Evolutionary conservation across 92 coral and sea anemone species (phyloP), one percentile per base, ranked within the genome.

Genomic region (Bergia sp.): DNA sequence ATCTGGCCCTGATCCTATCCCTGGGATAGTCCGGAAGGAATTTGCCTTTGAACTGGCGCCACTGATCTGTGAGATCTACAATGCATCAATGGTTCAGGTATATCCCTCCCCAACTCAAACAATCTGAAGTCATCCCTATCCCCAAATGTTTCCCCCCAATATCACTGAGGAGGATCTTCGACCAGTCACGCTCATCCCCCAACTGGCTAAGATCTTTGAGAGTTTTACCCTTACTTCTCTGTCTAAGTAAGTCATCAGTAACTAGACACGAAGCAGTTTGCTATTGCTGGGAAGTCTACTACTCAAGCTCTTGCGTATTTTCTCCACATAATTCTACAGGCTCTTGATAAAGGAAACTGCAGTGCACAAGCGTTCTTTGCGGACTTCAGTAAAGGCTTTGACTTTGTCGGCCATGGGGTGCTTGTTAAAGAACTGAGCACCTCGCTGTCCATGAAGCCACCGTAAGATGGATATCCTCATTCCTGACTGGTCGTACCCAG

Each of bases 31-130:
- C 21, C 80, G 91, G 73, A 88, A 66, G 91, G 73, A 88, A 66
- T 81, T 88, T 45, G 91, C 87, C 44, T 80, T 88, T 73, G 81
- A 88, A 80, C 81, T 88, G 18, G 85, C 87, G 16, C 91, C 91
- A 38, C 76, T 69, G 20, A 37, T 64, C 64, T 41, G 20, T 81
- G 82, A 80, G 80, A 80, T 88, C 20, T 88, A 80, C 80, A 69
- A 88, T 44, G 86, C 86, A 16, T 88, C 91, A 1, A 58, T 88
- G 80, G 50, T 72, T 21, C 80, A 81, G 93, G 36, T 79, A 41
- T 40, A 42, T 90, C 73, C 91, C 91, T 65, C 11, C 72, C 11
- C 72, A 0, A 65, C 72, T 65, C 11, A 13, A 65, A 65, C 91
- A 82, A 44, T 79, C 88, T 10, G 45, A 77, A 36, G 88, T 90